These are phyloP conservation scores for Acanthiza pusilla DNA, from an alignment of 2,797 vertebrate species.

Conservation along the genomic window DNA sequence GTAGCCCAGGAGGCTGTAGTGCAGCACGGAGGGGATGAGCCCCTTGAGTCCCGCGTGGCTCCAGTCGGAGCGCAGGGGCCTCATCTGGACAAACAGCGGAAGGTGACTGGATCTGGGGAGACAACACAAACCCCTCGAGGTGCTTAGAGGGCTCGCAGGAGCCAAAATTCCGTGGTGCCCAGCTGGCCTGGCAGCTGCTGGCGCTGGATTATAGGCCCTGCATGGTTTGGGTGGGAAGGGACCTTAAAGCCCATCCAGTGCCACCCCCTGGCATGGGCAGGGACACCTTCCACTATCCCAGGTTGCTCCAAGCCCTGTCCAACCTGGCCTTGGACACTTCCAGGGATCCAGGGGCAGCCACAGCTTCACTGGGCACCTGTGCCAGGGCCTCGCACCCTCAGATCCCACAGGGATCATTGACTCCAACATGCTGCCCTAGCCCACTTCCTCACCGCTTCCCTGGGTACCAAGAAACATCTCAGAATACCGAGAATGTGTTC, in stretches of 20 bases:
- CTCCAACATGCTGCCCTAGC: fast-evolving
- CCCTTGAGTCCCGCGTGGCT: constrained; percentile 84
- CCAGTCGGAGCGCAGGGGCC: constrained; percentile 82
- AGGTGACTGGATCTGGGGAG: constrained; percentile 81
- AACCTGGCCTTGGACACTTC: no score
- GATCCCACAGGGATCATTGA: fast-evolving
- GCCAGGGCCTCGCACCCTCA: fast-evolving
- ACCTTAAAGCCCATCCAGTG: not conserved
- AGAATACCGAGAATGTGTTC: fast-evolving
- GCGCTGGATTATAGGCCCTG: not conserved
- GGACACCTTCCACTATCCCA: not conserved
- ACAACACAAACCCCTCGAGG: not conserved
- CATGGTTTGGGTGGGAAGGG: not conserved
- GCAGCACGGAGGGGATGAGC: constrained; percentile 86
- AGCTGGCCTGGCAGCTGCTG: no score
- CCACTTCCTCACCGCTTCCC: not conserved
- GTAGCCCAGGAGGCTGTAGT: constrained; percentile 91
- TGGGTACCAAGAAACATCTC: not conserved
- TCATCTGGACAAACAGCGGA: constrained; percentile 85
- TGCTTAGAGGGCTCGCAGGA: fast-evolving
- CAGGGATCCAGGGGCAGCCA: not conserved
- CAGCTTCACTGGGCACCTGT: not conserved
- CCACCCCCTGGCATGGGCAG: not conserved
- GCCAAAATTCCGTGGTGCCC: not conserved
- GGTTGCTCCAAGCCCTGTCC: not conserved